These are phyloP conservation scores for Notocelia uddmanniana DNA, from an alignment of 2,888 invertebrate genomes.

Conservation along the genomic window DNA sequence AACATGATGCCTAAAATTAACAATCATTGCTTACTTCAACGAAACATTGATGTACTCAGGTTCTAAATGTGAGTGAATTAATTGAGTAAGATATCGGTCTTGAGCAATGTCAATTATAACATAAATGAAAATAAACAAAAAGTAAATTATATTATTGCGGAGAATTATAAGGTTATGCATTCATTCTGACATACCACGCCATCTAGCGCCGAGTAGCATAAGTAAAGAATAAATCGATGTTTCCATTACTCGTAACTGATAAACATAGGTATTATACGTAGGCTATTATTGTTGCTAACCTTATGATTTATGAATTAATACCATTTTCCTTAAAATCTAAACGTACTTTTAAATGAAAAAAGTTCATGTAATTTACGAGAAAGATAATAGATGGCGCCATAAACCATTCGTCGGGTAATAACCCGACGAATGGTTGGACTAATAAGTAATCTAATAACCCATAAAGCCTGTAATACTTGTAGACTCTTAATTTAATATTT, in stretches of 20 bases:
- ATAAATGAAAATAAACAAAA: not conserved
- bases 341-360: too few species aligned
- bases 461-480: not conserved
- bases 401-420: slow-evolving; percentile 37
- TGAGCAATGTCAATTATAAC: too few species aligned
- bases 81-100: too few species aligned
- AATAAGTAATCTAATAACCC: not conserved
- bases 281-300: not conserved
- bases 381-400: slow-evolving; percentile 28
- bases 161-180: not conserved
- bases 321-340: too few species aligned
- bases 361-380: not conserved
- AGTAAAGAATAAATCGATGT: slow-evolving; percentile 47
- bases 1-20: too few species aligned
- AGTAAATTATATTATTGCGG: not conserved
- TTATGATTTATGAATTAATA: too few species aligned
- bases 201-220: slow-evolving; percentile 76
- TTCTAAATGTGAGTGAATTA: too few species aligned
- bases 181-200: slow-evolving; percentile 54
- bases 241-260: not conserved
- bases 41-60: too few species aligned
- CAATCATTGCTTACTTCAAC: too few species aligned
- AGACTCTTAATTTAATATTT: not conserved
- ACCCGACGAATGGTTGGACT: too few species aligned
- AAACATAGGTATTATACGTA: not conserved